A percentile compares a stretch with the other conserved stretches of the same genome.
phyloP scores from a whole-genome alignment of 37 sponge, comb jelly and placozoan genomes.

The Spongilla lacustris region DNA sequence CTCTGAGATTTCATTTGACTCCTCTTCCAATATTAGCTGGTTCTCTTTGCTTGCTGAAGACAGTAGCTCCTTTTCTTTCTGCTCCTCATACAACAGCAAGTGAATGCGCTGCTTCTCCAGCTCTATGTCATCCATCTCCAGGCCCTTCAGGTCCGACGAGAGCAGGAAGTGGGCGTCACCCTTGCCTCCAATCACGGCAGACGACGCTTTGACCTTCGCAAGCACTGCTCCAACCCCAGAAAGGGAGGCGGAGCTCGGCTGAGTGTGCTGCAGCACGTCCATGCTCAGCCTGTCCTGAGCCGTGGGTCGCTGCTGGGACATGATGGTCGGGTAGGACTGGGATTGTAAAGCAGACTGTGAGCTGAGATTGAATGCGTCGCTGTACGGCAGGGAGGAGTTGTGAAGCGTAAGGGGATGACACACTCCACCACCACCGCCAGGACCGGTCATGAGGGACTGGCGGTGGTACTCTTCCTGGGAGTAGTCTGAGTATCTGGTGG shows the following conservation, averaged over 20 bases:
- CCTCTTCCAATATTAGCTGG: not conserved
- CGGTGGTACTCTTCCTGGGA: not conserved
- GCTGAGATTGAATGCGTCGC: constrained; percentile 7
- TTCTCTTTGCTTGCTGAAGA: not conserved
- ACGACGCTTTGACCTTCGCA: constrained; percentile 14
- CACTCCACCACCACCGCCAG: too few relatives aligned
- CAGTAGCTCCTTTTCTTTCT: constrained; percentile 19
- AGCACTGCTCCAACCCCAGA: constrained; percentile 1
- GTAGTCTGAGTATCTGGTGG: too few relatives aligned
- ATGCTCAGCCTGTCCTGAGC: constrained; percentile 66
- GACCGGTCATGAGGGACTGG: not conserved
- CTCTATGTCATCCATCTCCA: constrained; percentile 38
- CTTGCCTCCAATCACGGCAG: not conserved
- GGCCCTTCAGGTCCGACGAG: constrained; percentile 14
- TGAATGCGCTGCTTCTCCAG: constrained; percentile 38
- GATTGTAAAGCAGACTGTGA: constrained; percentile 16
- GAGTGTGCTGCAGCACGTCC: constrained; percentile 59
- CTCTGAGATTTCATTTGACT: not conserved
- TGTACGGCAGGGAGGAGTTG: not conserved
- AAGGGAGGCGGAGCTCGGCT: constrained; percentile 18
- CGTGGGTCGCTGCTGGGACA: constrained; percentile 3
- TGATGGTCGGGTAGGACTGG: constrained; percentile 15
- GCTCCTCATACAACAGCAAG: constrained; percentile 41
- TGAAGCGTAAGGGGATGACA: too few relatives aligned
- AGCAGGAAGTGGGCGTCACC: not conserved